Evolutionary conservation across 2,797 vertebrate genomes (phyloP).

Genomic region (Cirrhinus molitorella): DNA sequence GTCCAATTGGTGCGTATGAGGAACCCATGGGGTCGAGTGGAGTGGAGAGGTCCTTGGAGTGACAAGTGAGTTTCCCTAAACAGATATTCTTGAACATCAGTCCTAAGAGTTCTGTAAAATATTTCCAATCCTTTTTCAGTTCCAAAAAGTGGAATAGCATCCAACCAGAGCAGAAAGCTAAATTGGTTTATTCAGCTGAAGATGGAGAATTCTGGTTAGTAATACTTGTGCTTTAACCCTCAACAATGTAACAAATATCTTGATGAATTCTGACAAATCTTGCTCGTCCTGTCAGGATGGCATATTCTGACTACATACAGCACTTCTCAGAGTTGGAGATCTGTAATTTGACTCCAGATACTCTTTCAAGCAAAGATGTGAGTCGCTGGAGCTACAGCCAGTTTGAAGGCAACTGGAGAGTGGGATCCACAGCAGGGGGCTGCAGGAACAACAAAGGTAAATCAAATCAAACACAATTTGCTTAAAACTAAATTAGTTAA

Average conservation of each 20-base stretch:
- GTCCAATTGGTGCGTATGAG: constrained; percentile 88
- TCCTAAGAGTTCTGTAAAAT: not conserved
- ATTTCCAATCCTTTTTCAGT: constrained; percentile 56
- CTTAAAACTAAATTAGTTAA: too few species aligned
- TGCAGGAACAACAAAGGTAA: constrained; percentile 75
- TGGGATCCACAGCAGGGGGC: constrained; percentile 78
- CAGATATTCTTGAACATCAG: not conserved
- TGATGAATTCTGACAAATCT: not conserved
- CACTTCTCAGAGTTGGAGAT: constrained; percentile 78
- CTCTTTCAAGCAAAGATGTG: constrained; percentile 58
- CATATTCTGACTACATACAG: constrained; percentile 74
- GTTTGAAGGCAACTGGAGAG: too few species aligned
- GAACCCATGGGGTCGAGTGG: constrained; percentile 92
- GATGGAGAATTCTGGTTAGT: constrained; percentile 85
- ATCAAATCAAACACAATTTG: not conserved
- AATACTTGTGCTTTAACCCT: not conserved
- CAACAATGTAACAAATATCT: not conserved
- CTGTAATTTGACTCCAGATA: constrained; percentile 81
- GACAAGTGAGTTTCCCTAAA: constrained; percentile 78
- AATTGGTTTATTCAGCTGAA: constrained; percentile 71
- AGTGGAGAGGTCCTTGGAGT: constrained; percentile 93
- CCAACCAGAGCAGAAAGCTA: constrained; percentile 69
- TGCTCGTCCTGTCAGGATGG: constrained; percentile 71
- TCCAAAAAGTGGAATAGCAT: constrained; percentile 76
- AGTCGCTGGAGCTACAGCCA: constrained; percentile 72